Percentiles rank a stretch among this genome's conserved stretches.
These are phyloP conservation scores for Drosophila dives DNA, from an alignment of 2,888 invertebrate genomes.

Conservation along the genomic window DNA sequence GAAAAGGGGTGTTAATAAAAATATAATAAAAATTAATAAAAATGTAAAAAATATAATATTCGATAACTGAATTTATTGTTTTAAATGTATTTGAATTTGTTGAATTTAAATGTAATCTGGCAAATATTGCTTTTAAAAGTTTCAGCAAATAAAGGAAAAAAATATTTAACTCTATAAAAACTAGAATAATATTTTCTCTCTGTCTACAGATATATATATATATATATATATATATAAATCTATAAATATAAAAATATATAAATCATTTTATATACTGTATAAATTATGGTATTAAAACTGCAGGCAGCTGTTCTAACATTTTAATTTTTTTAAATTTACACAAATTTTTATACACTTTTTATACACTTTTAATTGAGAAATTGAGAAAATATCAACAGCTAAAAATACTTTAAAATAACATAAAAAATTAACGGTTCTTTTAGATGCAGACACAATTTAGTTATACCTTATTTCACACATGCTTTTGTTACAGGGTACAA, in stretches of 20 bases:
- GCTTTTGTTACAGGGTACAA: constrained; percentile 11
- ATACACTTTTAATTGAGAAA: no score
- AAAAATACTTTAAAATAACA: background rate
- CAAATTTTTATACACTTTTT: background rate
- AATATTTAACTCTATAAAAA: background rate
- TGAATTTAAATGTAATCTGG: no score
- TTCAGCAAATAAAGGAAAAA: rapidly evolving
- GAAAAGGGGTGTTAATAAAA: background rate
- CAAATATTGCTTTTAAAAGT: background rate
- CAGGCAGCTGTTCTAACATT: background rate
- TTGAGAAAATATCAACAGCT: background rate
- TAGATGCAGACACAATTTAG: background rate
- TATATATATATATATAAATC: background rate
- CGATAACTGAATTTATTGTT: no score
- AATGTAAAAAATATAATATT: no score
- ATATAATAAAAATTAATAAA: no score
- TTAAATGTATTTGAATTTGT: no score
- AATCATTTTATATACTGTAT: rapidly evolving
- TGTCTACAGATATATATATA: background rate
- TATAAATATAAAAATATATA: background rate
- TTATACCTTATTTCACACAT: background rate
- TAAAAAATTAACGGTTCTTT: background rate
- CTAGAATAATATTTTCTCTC: background rate
- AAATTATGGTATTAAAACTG: background rate
- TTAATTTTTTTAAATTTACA: background rate